These are phyloP conservation scores for Nomada lathburiana DNA, from an alignment of 2,888 invertebrate species.

Conservation along the genomic window DNA sequence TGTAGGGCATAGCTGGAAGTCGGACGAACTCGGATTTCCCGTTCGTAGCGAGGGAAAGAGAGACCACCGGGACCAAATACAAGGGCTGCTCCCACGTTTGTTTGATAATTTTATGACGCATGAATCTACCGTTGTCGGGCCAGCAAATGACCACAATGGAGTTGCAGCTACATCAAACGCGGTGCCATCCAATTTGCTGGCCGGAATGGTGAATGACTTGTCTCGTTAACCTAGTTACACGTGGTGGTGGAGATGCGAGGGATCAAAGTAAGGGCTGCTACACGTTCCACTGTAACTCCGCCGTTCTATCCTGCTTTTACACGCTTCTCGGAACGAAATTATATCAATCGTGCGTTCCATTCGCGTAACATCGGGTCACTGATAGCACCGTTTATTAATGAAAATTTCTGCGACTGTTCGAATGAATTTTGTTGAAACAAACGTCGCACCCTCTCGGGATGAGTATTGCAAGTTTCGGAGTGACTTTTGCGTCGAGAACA, in stretches of 20 bases:
- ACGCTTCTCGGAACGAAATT: not conserved
- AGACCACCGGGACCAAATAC: constrained; percentile 23
- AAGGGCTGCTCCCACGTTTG: constrained; percentile 41
- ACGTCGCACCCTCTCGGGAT: not conserved
- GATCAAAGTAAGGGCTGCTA: constrained; percentile 38
- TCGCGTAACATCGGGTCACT: no score
- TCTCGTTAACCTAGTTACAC: constrained; percentile 58
- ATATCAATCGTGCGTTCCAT: not conserved
- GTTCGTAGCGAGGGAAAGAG: not conserved
- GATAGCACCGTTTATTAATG: no score
- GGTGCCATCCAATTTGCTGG: constrained; percentile 46
- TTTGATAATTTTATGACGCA: constrained; percentile 57
- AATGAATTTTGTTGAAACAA: no score
- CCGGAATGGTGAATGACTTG: constrained; percentile 44
- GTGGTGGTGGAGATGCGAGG: not conserved
- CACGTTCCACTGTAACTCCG: not conserved
- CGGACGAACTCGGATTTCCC: not conserved
- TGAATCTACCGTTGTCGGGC: constrained; percentile 45
- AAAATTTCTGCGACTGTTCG: no score
- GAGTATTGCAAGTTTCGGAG: constrained; percentile 3
- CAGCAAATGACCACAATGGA: constrained; percentile 56
- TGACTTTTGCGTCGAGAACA: not conserved
- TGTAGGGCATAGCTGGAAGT: not conserved
- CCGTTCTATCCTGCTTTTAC: not conserved
- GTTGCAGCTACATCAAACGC: constrained; percentile 48